Percentiles rank a stretch among this genome's conserved stretches.
phyloP scores from a whole-genome alignment of 1,140 invertebrate genomes.

The Eueides isabella region DNA sequence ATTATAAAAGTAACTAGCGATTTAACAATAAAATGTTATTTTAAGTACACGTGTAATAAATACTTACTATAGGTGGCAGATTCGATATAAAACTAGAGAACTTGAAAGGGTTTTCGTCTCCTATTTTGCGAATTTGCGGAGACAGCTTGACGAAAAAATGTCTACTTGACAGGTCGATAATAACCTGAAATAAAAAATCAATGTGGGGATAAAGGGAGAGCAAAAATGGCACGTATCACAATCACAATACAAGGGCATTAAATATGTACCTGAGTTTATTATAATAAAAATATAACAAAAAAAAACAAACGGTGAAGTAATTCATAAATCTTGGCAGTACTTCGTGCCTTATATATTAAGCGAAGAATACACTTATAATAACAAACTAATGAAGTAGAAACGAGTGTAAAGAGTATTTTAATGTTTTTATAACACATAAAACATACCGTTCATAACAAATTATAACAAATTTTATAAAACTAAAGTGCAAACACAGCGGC shows the following conservation, averaged over 20 bases:
- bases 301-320: constrained; percentile 20
- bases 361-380: constrained; percentile 30
- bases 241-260: constrained; percentile 41
- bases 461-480: constrained; percentile 56
- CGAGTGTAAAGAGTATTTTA: constrained; percentile 21
- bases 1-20: constrained; percentile 5
- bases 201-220: constrained; percentile 61
- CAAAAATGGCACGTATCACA: constrained; percentile 32
- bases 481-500: constrained; percentile 71
- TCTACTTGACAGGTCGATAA: constrained; percentile 81
- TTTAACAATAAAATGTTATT: background rate
- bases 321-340: constrained; percentile 23
- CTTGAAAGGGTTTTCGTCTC: constrained; percentile 81
- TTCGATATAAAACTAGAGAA: constrained; percentile 81
- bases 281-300: constrained; percentile 39
- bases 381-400: constrained; percentile 20
- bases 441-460: constrained; percentile 51
- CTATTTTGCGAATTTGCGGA: constrained; percentile 80
- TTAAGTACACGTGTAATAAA: background rate
- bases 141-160: constrained; percentile 77
- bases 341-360: constrained; percentile 22
- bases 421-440: constrained; percentile 36
- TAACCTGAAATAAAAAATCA: constrained; percentile 82
- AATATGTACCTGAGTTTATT: constrained; percentile 36
- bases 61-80: constrained; percentile 81